These are phyloP conservation scores for Rissa tridactyla DNA, from an alignment of 2,113 vertebrate species.

Conservation along the genomic window DNA sequence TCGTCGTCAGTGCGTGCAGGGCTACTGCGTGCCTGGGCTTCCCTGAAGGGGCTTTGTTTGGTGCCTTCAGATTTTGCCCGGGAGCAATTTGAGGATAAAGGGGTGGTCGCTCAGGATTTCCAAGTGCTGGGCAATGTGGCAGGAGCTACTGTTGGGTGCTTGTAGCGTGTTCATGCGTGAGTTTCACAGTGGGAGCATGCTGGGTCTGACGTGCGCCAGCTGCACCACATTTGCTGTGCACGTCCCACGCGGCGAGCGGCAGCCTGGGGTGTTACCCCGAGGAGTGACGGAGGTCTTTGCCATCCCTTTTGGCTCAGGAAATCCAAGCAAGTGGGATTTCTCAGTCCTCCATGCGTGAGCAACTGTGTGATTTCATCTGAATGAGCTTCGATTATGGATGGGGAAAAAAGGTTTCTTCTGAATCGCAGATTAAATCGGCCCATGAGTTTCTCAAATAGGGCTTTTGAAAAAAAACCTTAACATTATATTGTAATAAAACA, in stretches of 20 bases:
- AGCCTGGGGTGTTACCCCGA: not conserved
- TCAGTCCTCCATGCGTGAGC: not conserved
- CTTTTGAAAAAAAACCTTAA: not conserved
- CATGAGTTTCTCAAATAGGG: not conserved
- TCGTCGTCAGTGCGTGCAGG: accelerated
- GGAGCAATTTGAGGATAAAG: not conserved
- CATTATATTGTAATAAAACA: not conserved
- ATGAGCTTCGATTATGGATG: not conserved
- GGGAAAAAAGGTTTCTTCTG: not conserved
- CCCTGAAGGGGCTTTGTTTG: not conserved
- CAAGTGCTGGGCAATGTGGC: accelerated
- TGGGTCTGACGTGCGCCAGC: not conserved
- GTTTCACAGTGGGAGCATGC: not conserved
- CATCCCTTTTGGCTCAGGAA: not conserved
- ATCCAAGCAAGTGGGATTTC: not conserved
- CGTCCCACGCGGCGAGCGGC: accelerated
- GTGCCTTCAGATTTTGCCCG: not conserved
- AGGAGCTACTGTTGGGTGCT: not conserved
- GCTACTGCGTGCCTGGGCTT: not conserved
- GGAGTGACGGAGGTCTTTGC: accelerated
- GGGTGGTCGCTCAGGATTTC: not conserved
- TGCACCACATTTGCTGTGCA: accelerated
- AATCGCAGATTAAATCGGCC: not conserved
- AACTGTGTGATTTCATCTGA: not conserved
- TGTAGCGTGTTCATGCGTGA: accelerated